Evolutionary conservation across 2,888 invertebrate species (phyloP).

Genomic region (Andrena camellia): DNA sequence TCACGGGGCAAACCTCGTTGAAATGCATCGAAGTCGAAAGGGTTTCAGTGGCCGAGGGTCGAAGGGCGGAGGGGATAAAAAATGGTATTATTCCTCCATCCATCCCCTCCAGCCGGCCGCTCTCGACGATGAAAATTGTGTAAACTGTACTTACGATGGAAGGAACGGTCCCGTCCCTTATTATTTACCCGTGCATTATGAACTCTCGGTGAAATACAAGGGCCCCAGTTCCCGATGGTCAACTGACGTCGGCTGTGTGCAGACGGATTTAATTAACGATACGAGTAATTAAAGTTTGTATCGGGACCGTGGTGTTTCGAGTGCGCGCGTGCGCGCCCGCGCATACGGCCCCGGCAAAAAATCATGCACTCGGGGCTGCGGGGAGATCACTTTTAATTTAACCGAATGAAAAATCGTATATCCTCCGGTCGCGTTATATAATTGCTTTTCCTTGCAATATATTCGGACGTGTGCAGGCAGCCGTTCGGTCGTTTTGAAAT

Average conservation of each 20-base stretch:
- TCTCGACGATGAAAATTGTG: conserved; percentile 59
- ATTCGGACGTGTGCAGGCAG: background rate
- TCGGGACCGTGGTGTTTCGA: conserved; percentile 19
- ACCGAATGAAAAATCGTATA: conserved; percentile 34
- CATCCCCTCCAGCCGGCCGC: background rate
- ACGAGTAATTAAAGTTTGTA: conserved; percentile 65
- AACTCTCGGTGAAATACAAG: conserved; percentile 62
- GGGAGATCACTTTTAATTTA: conserved; percentile 47
- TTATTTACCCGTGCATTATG: conserved; percentile 73
- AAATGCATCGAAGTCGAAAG: conserved; percentile 76
- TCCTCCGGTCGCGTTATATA: conserved; percentile 1
- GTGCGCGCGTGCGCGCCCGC: background rate
- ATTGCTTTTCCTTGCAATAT: conserved; percentile 27
- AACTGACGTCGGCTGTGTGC: conserved; percentile 55
- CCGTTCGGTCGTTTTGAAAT: conserved; percentile 8
- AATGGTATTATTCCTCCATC: conserved; percentile 20
- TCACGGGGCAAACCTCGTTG: conserved; percentile 73
- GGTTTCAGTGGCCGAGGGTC: conserved; percentile 14
- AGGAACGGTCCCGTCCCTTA: conserved; percentile 56
- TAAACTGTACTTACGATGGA: conserved; percentile 54
- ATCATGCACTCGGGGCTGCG: conserved; percentile 21
- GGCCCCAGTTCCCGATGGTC: conserved; percentile 37
- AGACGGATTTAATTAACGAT: conserved; percentile 69
- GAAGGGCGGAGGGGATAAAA: conserved; percentile 16
- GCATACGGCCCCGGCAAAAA: conserved; percentile 14